Conservation (phyloP, 2,113 vertebrate genomes). For the Ailuropoda melanoleuca region DNA sequence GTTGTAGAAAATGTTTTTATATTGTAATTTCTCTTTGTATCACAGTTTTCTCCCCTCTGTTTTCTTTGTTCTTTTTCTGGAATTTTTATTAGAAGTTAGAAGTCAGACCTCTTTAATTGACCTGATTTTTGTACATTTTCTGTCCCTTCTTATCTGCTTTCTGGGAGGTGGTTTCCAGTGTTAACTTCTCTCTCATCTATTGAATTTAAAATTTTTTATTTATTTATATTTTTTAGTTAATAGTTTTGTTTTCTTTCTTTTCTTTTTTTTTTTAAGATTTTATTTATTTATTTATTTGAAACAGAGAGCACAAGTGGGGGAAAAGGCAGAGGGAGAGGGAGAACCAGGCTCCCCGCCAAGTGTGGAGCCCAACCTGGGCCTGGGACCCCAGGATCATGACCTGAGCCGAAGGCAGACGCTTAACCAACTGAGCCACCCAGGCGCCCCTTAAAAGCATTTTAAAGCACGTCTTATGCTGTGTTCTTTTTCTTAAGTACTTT, state of each 20-base stretch:
- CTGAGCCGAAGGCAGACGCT: not conserved
- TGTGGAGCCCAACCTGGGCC: not conserved
- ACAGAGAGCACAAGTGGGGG: not conserved
- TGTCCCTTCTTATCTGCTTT: not conserved
- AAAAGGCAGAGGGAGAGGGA: not conserved
- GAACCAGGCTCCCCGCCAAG: not conserved
- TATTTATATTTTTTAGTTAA: not conserved
- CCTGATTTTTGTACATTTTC: not conserved
- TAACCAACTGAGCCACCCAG: not conserved
- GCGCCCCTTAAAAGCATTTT: not conserved
- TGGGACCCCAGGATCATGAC: not conserved
- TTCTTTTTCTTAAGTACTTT: not conserved
- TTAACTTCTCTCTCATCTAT: not conserved
- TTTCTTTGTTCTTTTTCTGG: not conserved
- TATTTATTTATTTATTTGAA: not conserved
- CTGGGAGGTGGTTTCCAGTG: not conserved
- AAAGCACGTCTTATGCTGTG: not conserved
- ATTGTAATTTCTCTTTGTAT: not conserved
- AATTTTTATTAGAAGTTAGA: not conserved
- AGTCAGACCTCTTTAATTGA: not conserved
- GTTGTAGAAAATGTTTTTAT: not conserved
- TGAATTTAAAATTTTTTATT: not conserved
- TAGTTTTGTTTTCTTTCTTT: not conserved
- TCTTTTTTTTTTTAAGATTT: not conserved
- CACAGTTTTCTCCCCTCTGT: not conserved